Evolutionary conservation across 2,797 vertebrate genomes (phyloP).

Genomic region (Crocidura indochinensis): DNA sequence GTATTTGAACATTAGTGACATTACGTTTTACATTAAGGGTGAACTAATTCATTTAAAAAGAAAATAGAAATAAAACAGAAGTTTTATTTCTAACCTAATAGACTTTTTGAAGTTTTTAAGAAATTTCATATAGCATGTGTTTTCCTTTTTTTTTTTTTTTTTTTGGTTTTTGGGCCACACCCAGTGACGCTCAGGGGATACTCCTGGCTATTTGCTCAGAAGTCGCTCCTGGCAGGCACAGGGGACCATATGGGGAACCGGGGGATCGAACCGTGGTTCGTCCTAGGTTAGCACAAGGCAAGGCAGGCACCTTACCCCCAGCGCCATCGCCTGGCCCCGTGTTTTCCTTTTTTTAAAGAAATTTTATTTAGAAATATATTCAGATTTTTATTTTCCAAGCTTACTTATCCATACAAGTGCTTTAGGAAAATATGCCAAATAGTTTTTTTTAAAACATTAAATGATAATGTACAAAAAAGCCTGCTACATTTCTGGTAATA

Average conservation of each 20-base stretch:
- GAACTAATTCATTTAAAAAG: slow-evolving; percentile 43
- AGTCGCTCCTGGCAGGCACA: too few species aligned
- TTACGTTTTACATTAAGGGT: not conserved
- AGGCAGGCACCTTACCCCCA: too few species aligned
- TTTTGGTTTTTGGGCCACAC: too few species aligned
- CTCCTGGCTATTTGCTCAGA: too few species aligned
- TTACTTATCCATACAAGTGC: too few species aligned
- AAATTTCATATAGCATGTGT: slow-evolving; percentile 31
- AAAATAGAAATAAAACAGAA: slow-evolving; percentile 30
- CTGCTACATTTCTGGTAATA: slow-evolving; percentile 3
- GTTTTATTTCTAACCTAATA: not conserved
- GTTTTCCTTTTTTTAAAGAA: not conserved
- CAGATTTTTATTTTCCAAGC: slow-evolving; percentile 51
- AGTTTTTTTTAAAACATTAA: slow-evolving; percentile 68
- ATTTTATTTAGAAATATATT: not conserved
- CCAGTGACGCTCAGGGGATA: too few species aligned
- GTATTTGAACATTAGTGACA: not conserved
- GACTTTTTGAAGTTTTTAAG: slow-evolving; percentile 34
- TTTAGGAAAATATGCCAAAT: slow-evolving; percentile 62
- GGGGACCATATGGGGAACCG: too few species aligned
- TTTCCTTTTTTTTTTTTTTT: not conserved
- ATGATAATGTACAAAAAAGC: slow-evolving; percentile 16
- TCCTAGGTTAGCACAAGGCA: too few species aligned
- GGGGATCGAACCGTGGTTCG: too few species aligned
- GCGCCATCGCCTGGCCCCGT: too few species aligned